A percentile compares a stretch with the other conserved stretches of the same genome.
Conservation (phyloP, 2,113 vertebrate species). For the Otis tarda region DNA sequence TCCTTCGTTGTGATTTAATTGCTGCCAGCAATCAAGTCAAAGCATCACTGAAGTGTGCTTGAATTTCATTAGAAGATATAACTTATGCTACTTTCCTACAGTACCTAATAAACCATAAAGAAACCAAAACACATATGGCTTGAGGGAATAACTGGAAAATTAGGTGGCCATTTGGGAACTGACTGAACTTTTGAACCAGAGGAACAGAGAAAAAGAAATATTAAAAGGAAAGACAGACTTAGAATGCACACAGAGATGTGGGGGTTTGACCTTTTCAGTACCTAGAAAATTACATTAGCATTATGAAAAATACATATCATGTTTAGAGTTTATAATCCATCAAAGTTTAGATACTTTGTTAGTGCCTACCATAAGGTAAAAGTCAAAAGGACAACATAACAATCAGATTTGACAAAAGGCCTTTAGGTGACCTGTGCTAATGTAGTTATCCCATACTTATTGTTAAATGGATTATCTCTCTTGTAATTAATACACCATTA, state of each 20-base stretch:
- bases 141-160: constrained; percentile 89
- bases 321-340: constrained; percentile 78
- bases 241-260: constrained; percentile 78
- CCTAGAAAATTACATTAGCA: constrained; percentile 83
- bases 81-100: constrained; percentile 88
- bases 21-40: constrained; percentile 83
- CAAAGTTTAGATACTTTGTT: constrained; percentile 77
- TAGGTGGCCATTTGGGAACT: constrained; percentile 87
- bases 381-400: constrained; percentile 83
- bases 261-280: constrained; percentile 79
- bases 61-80: constrained; percentile 89
- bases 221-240: constrained; percentile 81
- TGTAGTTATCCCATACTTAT: constrained; percentile 72
- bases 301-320: constrained; percentile 84
- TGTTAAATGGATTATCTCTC: constrained; percentile 76
- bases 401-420: constrained; percentile 80
- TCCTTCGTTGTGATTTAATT: constrained; percentile 81
- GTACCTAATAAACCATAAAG: constrained; percentile 89
- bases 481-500: constrained; percentile 78
- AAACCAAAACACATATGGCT: constrained; percentile 89
- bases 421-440: constrained; percentile 77
- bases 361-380: constrained; percentile 77
- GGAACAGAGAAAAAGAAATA: constrained; percentile 80
- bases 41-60: constrained; percentile 84
- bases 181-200: constrained; percentile 88